Evolutionary conservation across 2,888 invertebrate genomes (phyloP).

Genomic region (Synergus umbraculus): DNA sequence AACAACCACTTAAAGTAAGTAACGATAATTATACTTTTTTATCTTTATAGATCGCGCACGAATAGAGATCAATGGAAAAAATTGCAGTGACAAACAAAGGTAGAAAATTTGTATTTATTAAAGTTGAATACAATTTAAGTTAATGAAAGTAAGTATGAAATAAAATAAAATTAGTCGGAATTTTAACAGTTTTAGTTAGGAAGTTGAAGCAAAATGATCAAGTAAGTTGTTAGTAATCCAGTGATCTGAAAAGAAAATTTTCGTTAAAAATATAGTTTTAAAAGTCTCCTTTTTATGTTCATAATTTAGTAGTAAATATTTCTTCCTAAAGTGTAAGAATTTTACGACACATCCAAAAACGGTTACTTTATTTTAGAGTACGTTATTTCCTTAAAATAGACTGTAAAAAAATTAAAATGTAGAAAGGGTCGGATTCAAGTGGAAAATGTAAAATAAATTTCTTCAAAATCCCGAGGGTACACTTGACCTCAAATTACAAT

Average conservation of each 20-base stretch:
- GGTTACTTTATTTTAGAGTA: neutral
- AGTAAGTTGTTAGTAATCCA: slow-evolving; percentile 67
- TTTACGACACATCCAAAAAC: neutral
- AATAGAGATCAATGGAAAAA: neutral
- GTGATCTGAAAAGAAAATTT: slow-evolving; percentile 63
- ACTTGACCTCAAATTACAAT: slow-evolving; percentile 10
- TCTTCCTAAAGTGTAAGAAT: neutral
- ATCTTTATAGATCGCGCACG: neutral
- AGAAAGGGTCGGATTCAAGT: neutral
- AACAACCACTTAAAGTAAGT: neutral
- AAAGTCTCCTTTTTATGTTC: neutral
- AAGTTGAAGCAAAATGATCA: slow-evolving; percentile 71
- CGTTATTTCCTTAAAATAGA: neutral
- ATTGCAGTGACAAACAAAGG: neutral
- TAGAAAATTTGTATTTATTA: neutral
- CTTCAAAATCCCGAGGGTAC: neutral
- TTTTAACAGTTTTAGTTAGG: slow-evolving; percentile 50
- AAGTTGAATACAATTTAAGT: no score
- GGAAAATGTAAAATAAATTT: neutral
- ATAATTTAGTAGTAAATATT: neutral
- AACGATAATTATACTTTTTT: neutral
- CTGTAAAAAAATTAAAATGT: neutral
- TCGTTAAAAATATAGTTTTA: neutral
- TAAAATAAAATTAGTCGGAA: neutral
- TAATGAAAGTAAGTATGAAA: no score